Percentiles rank a stretch among this genome's conserved stretches.
Evolutionary conservation across 2,888 invertebrate genomes (phyloP).

Genomic region (Gordius sp.): DNA sequence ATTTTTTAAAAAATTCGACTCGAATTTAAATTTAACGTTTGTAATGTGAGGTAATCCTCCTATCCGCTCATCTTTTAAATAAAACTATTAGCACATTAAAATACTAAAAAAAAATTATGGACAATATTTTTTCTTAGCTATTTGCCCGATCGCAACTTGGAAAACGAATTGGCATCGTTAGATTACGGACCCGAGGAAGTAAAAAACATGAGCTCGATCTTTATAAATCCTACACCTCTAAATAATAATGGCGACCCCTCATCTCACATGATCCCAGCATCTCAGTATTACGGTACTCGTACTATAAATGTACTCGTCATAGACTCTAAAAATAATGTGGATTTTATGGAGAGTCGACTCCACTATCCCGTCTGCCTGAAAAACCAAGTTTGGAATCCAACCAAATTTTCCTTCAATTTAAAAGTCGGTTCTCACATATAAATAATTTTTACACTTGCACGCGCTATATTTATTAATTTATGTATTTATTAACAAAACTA

Average conservation of each 20-base stretch:
- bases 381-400: slow-evolving; percentile 12
- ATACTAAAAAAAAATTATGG: no score
- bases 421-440: slow-evolving; percentile 8
- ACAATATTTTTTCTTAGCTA: no score
- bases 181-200: neutral
- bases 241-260: neutral
- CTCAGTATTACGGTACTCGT: neutral
- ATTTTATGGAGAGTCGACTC: neutral
- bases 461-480: no score
- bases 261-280: no score
- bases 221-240: neutral
- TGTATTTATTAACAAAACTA: no score
- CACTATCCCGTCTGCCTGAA: neutral
- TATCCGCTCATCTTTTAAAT: no score
- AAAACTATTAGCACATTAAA: no score
- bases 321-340: slow-evolving; percentile 6
- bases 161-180: neutral
- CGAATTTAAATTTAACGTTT: no score
- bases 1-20: no score
- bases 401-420: slow-evolving; percentile 7
- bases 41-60: no score
- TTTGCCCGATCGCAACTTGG: neutral
- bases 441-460: no score
- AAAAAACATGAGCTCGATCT: neutral
- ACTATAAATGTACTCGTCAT: slow-evolving; percentile 5